Conservation (phyloP, 2,888 invertebrate genomes). For the Polyommatus icarus region DNA sequence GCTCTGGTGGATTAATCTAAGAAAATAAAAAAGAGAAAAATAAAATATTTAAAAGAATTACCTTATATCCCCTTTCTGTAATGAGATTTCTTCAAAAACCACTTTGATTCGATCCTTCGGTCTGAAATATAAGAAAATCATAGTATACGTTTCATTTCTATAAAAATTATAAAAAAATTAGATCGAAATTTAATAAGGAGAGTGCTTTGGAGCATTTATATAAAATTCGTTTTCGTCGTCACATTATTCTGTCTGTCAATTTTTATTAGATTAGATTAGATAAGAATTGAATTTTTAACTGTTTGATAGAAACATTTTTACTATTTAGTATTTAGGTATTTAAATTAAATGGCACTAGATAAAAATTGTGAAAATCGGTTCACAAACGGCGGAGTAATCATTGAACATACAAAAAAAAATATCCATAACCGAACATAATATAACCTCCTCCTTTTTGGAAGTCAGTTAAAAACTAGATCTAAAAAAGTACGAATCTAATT, state of each 20-base stretch:
- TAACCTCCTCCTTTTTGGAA: too few species aligned
- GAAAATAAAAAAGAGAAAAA: not conserved
- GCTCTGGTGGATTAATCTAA: too few species aligned
- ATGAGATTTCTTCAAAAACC: conserved; percentile 88
- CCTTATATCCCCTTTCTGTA: conserved; percentile 90
- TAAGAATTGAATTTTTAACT: too few species aligned
- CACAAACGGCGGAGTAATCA: too few species aligned
- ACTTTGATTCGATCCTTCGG: conserved; percentile 89
- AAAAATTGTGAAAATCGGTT: too few species aligned
- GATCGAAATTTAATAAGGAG: not conserved
- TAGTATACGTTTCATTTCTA: not conserved
- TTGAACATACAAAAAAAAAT: too few species aligned
- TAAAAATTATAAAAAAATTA: not conserved
- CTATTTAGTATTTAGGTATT: too few species aligned
- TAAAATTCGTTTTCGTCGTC: not conserved
- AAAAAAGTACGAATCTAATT: not conserved
- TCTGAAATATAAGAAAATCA: conserved; percentile 66
- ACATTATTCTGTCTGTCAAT: not conserved
- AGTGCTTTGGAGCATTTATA: not conserved
- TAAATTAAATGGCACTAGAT: too few species aligned
- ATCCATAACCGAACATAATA: too few species aligned
- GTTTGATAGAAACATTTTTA: too few species aligned
- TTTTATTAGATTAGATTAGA: too few species aligned
- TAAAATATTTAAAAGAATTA: conserved; percentile 48
- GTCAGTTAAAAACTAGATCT: too few species aligned